Conservation (phyloP, 2,888 invertebrate genomes). For the Schrankia costaestrigalis region DNA sequence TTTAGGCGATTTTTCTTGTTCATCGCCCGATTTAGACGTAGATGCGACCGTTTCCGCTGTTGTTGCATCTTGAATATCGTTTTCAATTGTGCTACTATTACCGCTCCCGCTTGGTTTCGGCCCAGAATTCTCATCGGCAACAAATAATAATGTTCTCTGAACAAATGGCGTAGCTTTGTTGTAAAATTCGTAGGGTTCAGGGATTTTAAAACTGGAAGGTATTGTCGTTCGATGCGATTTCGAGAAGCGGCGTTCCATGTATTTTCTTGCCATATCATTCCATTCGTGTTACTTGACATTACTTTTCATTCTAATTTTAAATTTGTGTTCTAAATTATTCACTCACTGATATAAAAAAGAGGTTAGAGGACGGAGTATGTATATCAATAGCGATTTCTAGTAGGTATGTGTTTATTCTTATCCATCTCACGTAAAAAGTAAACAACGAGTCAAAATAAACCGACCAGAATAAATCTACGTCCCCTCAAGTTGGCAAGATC, state of each 20-base stretch:
- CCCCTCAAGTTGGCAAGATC: slow-evolving; percentile 54
- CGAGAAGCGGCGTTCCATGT: slow-evolving; percentile 76
- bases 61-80: slow-evolving; percentile 43
- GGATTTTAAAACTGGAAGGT: slow-evolving; percentile 71
- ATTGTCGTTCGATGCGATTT: slow-evolving; percentile 73
- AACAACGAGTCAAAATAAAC: slow-evolving; percentile 49
- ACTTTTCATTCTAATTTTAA: slow-evolving; percentile 11
- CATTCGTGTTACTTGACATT: slow-evolving; percentile 27
- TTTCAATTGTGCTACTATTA: slow-evolving; percentile 35
- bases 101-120: slow-evolving; percentile 53
- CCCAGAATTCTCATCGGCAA: slow-evolving; percentile 70
- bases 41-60: slow-evolving; percentile 44
- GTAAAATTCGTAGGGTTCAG: slow-evolving; percentile 73
- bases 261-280: slow-evolving; percentile 77
- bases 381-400: slow-evolving; percentile 38
- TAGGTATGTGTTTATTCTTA: slow-evolving; percentile 15
- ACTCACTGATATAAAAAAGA: background rate
- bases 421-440: slow-evolving; percentile 26
- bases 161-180: slow-evolving; percentile 77
- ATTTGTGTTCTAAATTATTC: slow-evolving; percentile 8
- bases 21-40: slow-evolving; percentile 60
- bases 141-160: slow-evolving; percentile 71
- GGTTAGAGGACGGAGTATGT: background rate
- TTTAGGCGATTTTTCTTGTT: slow-evolving; percentile 75
- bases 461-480: slow-evolving; percentile 58